Evolutionary conservation across 2,113 vertebrate species (phyloP), one percentile per base, ranked within the genome.

Genomic region (Gymnorhina tibicen): DNA sequence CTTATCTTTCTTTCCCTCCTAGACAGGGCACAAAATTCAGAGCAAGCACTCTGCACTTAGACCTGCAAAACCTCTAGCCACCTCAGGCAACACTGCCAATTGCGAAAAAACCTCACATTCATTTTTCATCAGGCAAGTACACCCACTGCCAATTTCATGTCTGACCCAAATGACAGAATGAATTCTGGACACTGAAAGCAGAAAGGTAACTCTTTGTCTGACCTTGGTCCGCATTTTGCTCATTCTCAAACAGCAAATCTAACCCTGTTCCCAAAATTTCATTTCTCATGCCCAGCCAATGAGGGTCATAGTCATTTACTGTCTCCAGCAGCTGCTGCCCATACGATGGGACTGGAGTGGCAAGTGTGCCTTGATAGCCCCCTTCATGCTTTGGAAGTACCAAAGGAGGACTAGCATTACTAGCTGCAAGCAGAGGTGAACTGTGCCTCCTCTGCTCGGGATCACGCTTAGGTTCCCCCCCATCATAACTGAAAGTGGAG

Each of bases 301-400:
- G 8, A 91, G 80, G 12, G 30, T 96, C 93, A 35, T 33, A 95
- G 21, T 85, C 73, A 73, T 49, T 84, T 32, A 46, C 80, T 16
- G 69, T 5, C 23, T 93, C 96, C 69, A 86, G 91, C 72, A 93
- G 56, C 91, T 95, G 96, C 83, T 96, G 93, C 60, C 86, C 96
- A 1, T 47, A 91, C 0, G 2, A 20, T 1, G 42, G 44, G 10
- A 49, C 83, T 42, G 76, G 26, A 81, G 80, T 8, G 3, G 35
- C n/a, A 26, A 83, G 5, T 0, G 20, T 8, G 52, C 58, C 84
- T 16, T 84, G 96, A 44, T 63, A 82, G 0, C 14, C 89, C 11
- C 11, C 92, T 30, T 96, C 85, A 1, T 81, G 66, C 33, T 95
- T 94, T 82, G 88, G 56, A 56, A 30, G 33, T 28, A 42, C 62